Base-by-base conservation (phyloP, 2,888 invertebrate genomes). In the Clitarchus hookeri region DNA sequence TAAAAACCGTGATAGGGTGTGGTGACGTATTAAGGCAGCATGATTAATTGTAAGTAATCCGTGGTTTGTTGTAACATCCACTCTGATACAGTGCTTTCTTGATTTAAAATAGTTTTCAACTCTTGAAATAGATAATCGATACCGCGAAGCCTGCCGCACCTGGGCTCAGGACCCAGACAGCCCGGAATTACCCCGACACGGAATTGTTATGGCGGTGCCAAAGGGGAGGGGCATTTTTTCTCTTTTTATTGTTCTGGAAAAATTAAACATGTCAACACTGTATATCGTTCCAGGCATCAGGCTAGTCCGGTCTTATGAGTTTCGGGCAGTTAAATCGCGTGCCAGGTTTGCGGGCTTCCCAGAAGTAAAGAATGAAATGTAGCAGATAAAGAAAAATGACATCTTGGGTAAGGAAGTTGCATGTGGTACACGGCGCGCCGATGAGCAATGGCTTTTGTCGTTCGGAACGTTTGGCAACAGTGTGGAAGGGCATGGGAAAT, bases 201-300 rank as follows among this genome's bases (percentile, higher is more conserved):
- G 65, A 65, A 65, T 65, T 65, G 65, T 65, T 65, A 65, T 65
- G 65, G 65, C 65, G 23, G 1, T 65, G 65, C 65, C 65, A 23
- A 65, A 19, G 65, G 65, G 65, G n/a, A n/a, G 65, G 65, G 65
- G 23, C 19, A 65, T 65, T 65, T 65, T 65, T 65, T 23, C 65
- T n/a, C 65, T 65, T 65, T n/a, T 65, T 65, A 65, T 65, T 65
- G n/a, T 65, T 65, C 82, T 82, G 36, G 82, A 82, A 44, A 82
- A 44, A 82, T 36, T 82, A 82, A 84, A 65, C 44, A 78, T 65
- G 78, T 84, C 78, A 84, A 84, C 84, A 79, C 44, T 36, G 84
- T 65, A 84, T 44, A 25, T 44, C 78, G 84, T 78, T 84, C n/a
- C 84, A 65, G 65, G 78, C 77, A 84, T 27, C 19, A 6, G 78